phyloP scores from a whole-genome alignment of 2,113 vertebrate species.

The Chamaetylas fuelleborni region DNA sequence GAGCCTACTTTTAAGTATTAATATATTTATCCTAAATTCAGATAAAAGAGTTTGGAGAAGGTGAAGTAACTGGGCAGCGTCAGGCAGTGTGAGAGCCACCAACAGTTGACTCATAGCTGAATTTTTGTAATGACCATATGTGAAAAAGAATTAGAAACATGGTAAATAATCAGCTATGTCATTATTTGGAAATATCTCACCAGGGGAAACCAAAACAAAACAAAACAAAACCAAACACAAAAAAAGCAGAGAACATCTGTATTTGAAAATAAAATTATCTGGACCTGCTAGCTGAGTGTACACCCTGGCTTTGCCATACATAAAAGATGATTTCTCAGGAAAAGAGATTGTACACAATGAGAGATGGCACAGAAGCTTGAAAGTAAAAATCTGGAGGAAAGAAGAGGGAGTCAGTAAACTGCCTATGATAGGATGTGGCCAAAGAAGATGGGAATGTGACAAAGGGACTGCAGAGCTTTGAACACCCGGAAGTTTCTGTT shows the following conservation, averaged over 20 bases:
- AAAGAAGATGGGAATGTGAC: neutral
- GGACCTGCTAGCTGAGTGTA: neutral
- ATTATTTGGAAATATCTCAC: neutral
- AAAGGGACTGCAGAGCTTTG: neutral
- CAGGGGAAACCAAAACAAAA: neutral
- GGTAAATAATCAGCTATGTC: neutral
- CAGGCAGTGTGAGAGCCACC: neutral
- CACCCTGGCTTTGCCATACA: neutral
- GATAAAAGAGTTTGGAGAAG: accelerated
- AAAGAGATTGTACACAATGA: neutral
- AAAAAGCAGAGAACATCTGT: neutral
- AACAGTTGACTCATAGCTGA: neutral
- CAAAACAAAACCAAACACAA: neutral
- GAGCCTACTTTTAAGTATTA: neutral
- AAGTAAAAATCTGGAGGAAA: neutral
- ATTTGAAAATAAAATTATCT: neutral
- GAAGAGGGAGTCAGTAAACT: neutral
- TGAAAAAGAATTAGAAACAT: neutral
- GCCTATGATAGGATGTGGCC: neutral
- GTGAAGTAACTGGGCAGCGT: neutral
- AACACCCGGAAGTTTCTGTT: neutral
- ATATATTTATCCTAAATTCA: neutral
- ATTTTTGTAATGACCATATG: neutral
- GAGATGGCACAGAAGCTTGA: neutral
- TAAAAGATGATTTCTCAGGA: neutral